phyloP scores from a whole-genome alignment of 2,797 vertebrate species.

The Catharus ustulatus region DNA sequence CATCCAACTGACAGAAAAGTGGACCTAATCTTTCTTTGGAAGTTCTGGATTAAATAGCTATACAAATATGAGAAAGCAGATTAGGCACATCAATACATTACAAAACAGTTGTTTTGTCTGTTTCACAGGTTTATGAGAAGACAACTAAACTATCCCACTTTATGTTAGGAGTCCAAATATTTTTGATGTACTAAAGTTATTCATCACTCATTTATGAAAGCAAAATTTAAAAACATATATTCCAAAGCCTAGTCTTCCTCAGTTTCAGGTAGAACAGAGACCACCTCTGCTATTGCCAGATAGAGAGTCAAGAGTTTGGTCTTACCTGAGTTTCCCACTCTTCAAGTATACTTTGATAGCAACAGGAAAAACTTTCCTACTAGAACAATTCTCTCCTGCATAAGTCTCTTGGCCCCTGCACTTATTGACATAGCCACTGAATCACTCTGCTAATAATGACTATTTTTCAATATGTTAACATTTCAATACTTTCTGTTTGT shows the following conservation, averaged over 20 bases:
- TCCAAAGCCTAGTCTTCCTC: neutral
- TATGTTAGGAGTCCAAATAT: neutral
- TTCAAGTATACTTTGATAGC: neutral
- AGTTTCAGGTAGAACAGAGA: neutral
- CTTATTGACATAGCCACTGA: neutral
- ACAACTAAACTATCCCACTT: neutral
- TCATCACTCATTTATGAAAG: neutral
- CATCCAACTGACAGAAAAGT: neutral
- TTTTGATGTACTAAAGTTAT: neutral
- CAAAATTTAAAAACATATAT: neutral
- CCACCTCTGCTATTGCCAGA: accelerated
- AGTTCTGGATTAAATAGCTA: neutral
- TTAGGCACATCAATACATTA: neutral
- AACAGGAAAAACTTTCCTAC: neutral
- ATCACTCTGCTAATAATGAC: neutral
- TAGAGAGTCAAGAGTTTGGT: neutral
- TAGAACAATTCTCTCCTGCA: neutral
- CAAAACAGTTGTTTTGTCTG: neutral
- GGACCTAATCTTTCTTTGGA: neutral
- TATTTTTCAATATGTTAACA: neutral
- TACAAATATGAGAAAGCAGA: neutral
- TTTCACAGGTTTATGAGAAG: neutral
- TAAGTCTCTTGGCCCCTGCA: neutral
- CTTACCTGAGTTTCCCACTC: neutral
- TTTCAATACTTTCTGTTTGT: neutral